Conservation (phyloP, 2,113 vertebrate species). For the Bagarius yarrelli region DNA sequence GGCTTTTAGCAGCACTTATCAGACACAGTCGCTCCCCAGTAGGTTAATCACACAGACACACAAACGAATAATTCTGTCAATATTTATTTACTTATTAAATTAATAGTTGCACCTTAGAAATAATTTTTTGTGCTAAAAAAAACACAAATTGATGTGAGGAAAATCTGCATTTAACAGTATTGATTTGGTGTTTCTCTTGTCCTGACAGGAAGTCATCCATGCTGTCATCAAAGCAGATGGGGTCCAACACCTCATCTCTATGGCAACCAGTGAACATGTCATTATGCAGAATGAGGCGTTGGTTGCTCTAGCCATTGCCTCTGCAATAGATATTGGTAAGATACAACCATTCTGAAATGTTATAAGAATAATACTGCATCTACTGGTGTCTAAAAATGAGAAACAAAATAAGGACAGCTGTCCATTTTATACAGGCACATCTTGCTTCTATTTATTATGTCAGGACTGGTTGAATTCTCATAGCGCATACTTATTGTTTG, state of each 20-base stretch:
- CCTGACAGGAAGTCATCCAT: conserved; percentile 79
- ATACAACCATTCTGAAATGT: not conserved
- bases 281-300: conserved; percentile 88
- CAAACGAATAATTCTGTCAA: not conserved
- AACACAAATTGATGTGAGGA: not conserved
- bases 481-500: not conserved
- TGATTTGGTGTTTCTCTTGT: conserved; percentile 11
- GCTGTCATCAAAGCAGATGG: conserved; percentile 78
- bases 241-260: conserved; percentile 80
- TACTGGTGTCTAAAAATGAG: not conserved
- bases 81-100: not conserved
- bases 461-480: not conserved
- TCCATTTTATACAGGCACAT: not conserved
- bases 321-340: conserved; percentile 78
- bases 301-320: conserved; percentile 80
- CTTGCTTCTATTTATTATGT: not conserved
- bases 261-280: conserved; percentile 80
- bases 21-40: conserved; percentile 79
- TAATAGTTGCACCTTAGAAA: not conserved
- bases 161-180: not conserved
- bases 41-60: conserved; percentile 36
- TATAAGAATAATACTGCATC: not conserved
- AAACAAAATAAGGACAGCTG: not conserved
- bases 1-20: conserved; percentile 80
- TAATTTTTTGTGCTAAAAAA: not conserved